Conservation (phyloP, 1,140 invertebrate species). For the Contarinia nasturtii region DNA sequence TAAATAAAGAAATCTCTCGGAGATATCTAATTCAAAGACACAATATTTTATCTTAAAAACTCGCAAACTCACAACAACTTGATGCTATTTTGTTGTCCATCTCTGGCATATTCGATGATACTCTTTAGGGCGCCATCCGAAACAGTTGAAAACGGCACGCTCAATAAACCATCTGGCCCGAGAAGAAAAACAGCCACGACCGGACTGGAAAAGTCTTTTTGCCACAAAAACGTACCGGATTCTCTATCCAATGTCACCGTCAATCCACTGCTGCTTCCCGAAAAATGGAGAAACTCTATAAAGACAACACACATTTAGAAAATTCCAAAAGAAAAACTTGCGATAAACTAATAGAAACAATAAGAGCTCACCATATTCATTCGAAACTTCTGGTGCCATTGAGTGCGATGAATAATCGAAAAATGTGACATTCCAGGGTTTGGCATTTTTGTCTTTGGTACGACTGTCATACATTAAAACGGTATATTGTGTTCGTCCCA, state of each 20-base stretch:
- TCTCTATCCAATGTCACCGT: conserved; percentile 59
- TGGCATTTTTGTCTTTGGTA: conserved; percentile 42
- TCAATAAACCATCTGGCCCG: conserved; percentile 55
- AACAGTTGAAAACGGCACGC: conserved; percentile 78
- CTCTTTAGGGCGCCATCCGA: conserved; percentile 66
- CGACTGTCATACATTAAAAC: conserved; percentile 84
- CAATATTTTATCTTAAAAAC: too few relatives aligned
- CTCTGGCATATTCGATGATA: conserved; percentile 41
- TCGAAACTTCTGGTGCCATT: conserved; percentile 49
- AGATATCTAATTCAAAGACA: too few relatives aligned
- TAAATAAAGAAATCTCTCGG: too few relatives aligned
- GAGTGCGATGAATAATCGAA: conserved; percentile 65
- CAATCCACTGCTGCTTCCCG: conserved; percentile 71
- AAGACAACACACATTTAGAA: too few relatives aligned
- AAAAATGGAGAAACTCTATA: conserved; percentile 73
- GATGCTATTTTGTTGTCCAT: conserved; percentile 41
- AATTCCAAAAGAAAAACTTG: conserved; percentile 32
- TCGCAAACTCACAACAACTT: conserved; percentile 53
- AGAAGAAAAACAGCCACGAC: conserved; percentile 79
- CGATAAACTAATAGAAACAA: conserved; percentile 4
- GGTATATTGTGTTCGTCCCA: conserved; percentile 71
- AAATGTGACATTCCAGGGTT: conserved; percentile 92
- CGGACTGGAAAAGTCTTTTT: conserved; percentile 68
- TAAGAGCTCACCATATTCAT: conserved; percentile 54
- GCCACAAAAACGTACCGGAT: conserved; percentile 65